Evolutionary conservation across 2,888 invertebrate species (phyloP).

Genomic region (Tyria jacobaeae): DNA sequence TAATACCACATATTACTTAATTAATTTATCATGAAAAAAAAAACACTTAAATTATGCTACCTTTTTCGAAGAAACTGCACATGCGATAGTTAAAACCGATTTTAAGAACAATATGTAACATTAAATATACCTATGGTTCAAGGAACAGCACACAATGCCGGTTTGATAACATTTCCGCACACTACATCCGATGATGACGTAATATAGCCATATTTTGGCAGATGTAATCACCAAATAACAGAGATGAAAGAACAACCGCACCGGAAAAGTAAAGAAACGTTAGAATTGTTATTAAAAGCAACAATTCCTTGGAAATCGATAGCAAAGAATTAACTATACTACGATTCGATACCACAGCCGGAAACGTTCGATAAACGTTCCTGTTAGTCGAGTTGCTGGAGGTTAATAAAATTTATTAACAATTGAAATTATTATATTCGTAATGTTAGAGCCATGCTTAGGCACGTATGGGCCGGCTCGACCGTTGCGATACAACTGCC

Average conservation of each 20-base stretch:
- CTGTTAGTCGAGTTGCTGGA: slow-evolving; percentile 57
- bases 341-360: slow-evolving; percentile 65
- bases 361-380: slow-evolving; percentile 77
- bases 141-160: slow-evolving; percentile 15
- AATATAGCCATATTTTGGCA: slow-evolving; percentile 44
- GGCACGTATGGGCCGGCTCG: no score
- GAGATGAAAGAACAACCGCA: slow-evolving; percentile 60
- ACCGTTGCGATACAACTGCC: no score
- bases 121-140: slow-evolving; percentile 2
- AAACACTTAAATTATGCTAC: background rate
- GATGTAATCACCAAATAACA: slow-evolving; percentile 40
- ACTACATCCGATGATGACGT: slow-evolving; percentile 35
- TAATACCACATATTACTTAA: no score
- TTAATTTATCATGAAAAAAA: no score
- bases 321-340: slow-evolving; percentile 55
- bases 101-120: background rate
- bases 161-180: slow-evolving; percentile 44
- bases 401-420: slow-evolving; percentile 69
- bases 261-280: slow-evolving; percentile 58
- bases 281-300: slow-evolving; percentile 62
- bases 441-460: slow-evolving; percentile 69
- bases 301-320: slow-evolving; percentile 71
- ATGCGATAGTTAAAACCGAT: background rate
- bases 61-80: background rate
- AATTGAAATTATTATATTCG: slow-evolving; percentile 75